phyloP scores from a whole-genome alignment of 2,888 invertebrate species.

The Leistus spinibarbis region DNA sequence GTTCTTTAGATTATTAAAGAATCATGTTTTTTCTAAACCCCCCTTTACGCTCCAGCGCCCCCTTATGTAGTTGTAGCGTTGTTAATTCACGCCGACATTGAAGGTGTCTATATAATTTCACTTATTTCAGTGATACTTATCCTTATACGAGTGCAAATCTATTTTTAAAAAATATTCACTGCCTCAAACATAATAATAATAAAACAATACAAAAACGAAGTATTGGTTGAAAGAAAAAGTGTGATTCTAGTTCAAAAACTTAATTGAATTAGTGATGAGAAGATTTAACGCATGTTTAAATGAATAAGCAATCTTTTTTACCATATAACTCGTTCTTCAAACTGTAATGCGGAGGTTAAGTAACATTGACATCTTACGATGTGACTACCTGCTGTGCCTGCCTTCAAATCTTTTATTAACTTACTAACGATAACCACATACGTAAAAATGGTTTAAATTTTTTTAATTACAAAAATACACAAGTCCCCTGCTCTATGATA shows the following conservation, averaged over 20 bases:
- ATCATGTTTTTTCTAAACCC: no score
- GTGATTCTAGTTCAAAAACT: neutral
- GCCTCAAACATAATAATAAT: neutral
- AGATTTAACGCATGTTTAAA: no score
- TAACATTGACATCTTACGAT: neutral
- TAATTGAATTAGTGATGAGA: neutral
- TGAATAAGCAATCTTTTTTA: neutral
- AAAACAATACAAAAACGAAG: neutral
- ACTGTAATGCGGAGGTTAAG: neutral
- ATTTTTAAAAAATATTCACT: neutral
- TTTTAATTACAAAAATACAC: conserved; percentile 37
- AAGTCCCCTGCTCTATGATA: neutral
- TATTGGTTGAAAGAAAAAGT: neutral
- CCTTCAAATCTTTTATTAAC: conserved; percentile 1
- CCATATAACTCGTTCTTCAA: neutral
- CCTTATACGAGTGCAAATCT: neutral
- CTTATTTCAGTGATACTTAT: conserved; percentile 1
- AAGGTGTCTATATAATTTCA: conserved; percentile 1
- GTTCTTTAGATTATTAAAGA: no score
- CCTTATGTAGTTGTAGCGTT: neutral
- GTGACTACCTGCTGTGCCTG: neutral
- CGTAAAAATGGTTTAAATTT: conserved; percentile 15
- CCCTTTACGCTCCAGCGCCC: no score
- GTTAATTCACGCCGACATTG: neutral
- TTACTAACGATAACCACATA: conserved; percentile 35